Evolutionary conservation across 2,888 invertebrate genomes (phyloP), one percentile per base, ranked within the genome.

Genomic region (Nomada hirtipes): DNA sequence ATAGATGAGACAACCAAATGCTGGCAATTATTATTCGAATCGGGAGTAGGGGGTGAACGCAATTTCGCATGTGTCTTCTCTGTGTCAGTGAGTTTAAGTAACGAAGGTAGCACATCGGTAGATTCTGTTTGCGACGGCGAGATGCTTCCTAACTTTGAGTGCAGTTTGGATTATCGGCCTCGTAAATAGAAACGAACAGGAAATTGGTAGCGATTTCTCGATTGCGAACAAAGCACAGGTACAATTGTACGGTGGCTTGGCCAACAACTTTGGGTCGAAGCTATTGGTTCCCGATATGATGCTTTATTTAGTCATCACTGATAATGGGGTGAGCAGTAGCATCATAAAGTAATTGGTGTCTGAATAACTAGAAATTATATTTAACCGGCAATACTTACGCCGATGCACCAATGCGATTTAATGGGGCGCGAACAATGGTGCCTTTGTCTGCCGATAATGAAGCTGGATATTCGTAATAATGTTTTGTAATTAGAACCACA

Each of bases 71-170:
- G 67, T 73, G 77, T 57, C 75, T 71, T 76, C 60, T 36, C 67
- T 23, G 47, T 53, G n/a, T 63, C 64, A 60, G 67, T 61, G 63
- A n/a, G 15, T 73, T 76, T 85, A 83, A 86, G 85, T 76, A 86
- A 69, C 65, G 64, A 50, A 76, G 83, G 42, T 61, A 74, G 65
- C 71, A 72, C 60, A 10, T 36, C 47, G 55, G 20, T 53, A 55
- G 44, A 64, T 77, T 64, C 52, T 70, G 61, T 75, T 69, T 57
- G 29, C 55, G 65, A 36, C 50, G 23, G 71, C 1, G 29, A 26
- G 69, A 63, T 71, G 47, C 76, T 79, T 74, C 67, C 74, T 29
- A 65, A 47, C 83, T 72, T 69, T 65, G 42, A 61, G 68, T 72
- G 53, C 68, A 44, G 3, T 65, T 69, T 79, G 53, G 69, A 77